Percentiles rank a stretch among this genome's conserved stretches.
phyloP scores from a whole-genome alignment of 1,140 invertebrate species.

The Pemphigus obesinymphae region DNA sequence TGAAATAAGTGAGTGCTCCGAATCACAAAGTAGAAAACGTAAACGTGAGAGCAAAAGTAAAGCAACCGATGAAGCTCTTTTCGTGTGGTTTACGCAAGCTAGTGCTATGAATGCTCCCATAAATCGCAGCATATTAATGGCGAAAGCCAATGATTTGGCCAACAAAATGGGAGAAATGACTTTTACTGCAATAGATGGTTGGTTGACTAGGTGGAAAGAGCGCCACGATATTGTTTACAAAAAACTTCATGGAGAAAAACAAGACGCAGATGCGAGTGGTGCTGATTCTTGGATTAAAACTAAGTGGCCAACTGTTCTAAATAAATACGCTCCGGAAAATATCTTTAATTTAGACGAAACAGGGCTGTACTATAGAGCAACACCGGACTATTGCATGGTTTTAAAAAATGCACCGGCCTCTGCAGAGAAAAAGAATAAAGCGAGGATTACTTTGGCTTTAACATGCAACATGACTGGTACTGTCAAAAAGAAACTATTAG shows the following conservation, averaged over 20 bases:
- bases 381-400: background rate
- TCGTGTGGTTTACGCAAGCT: background rate
- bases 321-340: background rate
- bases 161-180: background rate
- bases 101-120: constrained; percentile 4
- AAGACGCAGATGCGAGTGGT: background rate
- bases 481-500: background rate
- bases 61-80: background rate
- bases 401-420: too few relatives aligned
- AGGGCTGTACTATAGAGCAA: background rate
- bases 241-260: background rate
- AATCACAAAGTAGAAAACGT: background rate
- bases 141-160: background rate
- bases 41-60: background rate
- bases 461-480: background rate
- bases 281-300: too few relatives aligned
- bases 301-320: too few relatives aligned
- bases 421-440: background rate
- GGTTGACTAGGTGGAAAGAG: too few relatives aligned
- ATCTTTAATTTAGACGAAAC: constrained; percentile 1
- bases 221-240: constrained; percentile 48
- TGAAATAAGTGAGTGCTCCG: background rate
- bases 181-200: background rate
- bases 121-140: background rate
- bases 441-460: background rate